A percentile compares a stretch with the other conserved stretches of the same genome.
Conservation (phyloP, 2,888 invertebrate genomes). For the Operophtera brumata region DNA sequence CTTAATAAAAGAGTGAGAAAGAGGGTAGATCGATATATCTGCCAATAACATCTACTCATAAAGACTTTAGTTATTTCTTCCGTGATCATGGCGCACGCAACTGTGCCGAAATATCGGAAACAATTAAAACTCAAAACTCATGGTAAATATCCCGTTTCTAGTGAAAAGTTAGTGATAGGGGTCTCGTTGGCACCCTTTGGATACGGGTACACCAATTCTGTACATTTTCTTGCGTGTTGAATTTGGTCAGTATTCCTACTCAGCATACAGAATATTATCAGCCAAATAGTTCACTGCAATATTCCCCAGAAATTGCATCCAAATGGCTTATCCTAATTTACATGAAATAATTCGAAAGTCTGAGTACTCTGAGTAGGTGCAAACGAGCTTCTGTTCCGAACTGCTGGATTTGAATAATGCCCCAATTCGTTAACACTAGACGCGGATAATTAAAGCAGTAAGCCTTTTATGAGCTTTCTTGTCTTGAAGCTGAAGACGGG, state of each 20-base stretch:
- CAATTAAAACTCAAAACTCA: too few species aligned
- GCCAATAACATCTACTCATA: too few species aligned
- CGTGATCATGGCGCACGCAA: too few species aligned
- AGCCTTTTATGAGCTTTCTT: constrained; percentile 15
- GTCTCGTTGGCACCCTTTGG: too few species aligned
- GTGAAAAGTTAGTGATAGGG: too few species aligned
- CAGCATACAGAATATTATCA: too few species aligned
- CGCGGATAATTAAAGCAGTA: constrained; percentile 24
- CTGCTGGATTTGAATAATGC: constrained; percentile 27
- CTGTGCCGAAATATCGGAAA: too few species aligned
- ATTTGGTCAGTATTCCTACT: not conserved
- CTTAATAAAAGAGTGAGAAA: too few species aligned
- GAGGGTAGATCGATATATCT: too few species aligned
- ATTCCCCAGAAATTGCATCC: constrained; percentile 16
- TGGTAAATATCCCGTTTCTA: too few species aligned
- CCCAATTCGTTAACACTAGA: constrained; percentile 24
- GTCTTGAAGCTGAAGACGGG: constrained; percentile 4
- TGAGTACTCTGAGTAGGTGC: constrained; percentile 19
- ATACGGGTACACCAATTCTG: too few species aligned
- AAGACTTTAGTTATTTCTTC: too few species aligned
- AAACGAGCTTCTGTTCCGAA: constrained; percentile 22
- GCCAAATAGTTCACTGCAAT: constrained; percentile 3
- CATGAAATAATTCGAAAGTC: constrained; percentile 25
- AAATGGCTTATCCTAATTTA: constrained; percentile 18
- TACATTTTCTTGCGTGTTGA: not conserved